Evolutionary conservation across 2,113 vertebrate species (phyloP).

Genomic region (Pelecanoides urinatrix): DNA sequence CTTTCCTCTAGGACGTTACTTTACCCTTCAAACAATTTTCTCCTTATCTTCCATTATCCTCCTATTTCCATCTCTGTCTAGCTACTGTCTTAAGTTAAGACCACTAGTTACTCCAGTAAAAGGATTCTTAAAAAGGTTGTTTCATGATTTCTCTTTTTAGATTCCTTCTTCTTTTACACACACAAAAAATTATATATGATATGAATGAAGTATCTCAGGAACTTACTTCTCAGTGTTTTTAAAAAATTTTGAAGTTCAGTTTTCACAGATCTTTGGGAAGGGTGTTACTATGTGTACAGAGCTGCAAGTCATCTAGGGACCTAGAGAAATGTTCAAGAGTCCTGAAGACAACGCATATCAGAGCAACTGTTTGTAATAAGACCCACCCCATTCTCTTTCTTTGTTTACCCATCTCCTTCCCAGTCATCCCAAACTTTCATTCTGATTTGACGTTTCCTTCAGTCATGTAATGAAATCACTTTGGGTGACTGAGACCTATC

Average conservation of each 20-base stretch:
- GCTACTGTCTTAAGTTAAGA: background rate
- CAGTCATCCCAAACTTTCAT: background rate
- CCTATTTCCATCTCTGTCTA: background rate
- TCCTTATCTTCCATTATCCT: background rate
- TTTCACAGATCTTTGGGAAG: background rate
- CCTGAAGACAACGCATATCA: background rate
- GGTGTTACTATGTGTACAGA: background rate
- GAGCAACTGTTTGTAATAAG: background rate
- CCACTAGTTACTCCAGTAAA: background rate
- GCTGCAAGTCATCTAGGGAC: background rate
- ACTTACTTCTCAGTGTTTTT: background rate
- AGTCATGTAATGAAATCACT: background rate
- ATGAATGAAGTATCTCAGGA: background rate
- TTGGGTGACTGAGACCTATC: background rate
- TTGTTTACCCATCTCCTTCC: background rate
- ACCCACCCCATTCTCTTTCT: background rate
- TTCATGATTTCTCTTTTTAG: background rate
- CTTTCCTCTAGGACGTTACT: background rate
- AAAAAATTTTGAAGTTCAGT: background rate
- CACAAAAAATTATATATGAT: background rate
- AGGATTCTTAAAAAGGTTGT: background rate
- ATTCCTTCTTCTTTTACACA: background rate
- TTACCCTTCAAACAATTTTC: background rate
- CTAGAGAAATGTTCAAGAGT: background rate
- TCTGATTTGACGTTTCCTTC: background rate